Evolutionary conservation across 2,888 invertebrate species (phyloP).

Genomic region (Flexamia atlantica): DNA sequence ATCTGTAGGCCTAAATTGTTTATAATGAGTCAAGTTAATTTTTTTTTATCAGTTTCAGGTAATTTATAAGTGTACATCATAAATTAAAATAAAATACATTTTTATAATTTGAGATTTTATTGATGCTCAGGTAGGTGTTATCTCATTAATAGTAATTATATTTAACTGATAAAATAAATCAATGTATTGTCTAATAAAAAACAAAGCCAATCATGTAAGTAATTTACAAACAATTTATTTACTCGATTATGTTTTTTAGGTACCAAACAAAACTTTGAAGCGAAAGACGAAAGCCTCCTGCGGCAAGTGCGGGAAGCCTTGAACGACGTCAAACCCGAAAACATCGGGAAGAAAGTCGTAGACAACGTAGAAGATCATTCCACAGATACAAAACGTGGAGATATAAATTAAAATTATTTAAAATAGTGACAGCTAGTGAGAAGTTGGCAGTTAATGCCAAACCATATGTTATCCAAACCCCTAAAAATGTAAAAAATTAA

Average conservation of each 20-base stretch:
- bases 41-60: no score
- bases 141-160: no score
- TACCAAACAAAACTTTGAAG: constrained; percentile 57
- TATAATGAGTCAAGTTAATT: no score
- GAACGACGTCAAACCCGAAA: constrained; percentile 49
- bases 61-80: no score
- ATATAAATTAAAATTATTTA: constrained; percentile 53
- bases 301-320: constrained; percentile 36
- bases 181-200: no score
- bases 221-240: no score
- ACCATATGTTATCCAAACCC: constrained; percentile 3
- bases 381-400: constrained; percentile 63
- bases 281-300: constrained; percentile 38
- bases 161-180: no score
- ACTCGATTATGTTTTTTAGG: constrained; percentile 42
- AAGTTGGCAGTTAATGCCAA: constrained; percentile 12
- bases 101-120: no score
- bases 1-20: no score
- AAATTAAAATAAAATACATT: no score
- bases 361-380: constrained; percentile 62
- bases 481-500: constrained; percentile 37
- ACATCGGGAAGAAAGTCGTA: constrained; percentile 62
- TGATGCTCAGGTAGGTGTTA: no score
- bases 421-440: constrained; percentile 36
- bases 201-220: no score